Conservation (phyloP, 2,888 invertebrate species). For the Lucinisca nassula region DNA sequence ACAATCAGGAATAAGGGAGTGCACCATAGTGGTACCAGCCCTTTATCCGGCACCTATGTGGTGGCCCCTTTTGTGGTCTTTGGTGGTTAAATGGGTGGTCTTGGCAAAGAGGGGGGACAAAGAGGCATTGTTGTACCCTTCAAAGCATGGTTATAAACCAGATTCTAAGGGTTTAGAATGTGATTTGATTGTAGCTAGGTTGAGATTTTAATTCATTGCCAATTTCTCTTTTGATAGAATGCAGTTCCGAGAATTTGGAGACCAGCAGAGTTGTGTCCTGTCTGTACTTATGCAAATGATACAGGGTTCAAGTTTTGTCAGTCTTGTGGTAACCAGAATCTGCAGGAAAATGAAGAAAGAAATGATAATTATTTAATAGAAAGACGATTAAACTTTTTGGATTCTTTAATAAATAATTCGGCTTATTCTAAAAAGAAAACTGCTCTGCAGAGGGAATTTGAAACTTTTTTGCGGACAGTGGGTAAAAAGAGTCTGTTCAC, state of each 20-base stretch:
- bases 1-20: not conserved
- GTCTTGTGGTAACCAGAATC: not conserved
- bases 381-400: not conserved
- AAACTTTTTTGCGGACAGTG: not conserved
- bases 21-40: conserved; percentile 44
- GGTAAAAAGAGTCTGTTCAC: not conserved
- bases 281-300: not conserved
- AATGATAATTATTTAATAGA: not conserved
- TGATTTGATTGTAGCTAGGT: conserved; percentile 20
- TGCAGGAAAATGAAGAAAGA: not conserved
- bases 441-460: not conserved
- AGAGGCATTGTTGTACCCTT: not conserved
- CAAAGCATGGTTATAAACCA: not conserved
- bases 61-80: conserved; percentile 48
- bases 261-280: not conserved
- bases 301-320: not conserved
- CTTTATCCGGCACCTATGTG: conserved; percentile 38
- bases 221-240: not conserved
- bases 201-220: not conserved
- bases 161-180: conserved; percentile 23
- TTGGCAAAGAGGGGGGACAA: conserved; percentile 8
- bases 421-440: not conserved
- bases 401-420: not conserved
- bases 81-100: not conserved
- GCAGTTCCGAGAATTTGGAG: not conserved